Conservation (phyloP, 2,888 invertebrate genomes). For the Tenodera sinensis region DNA sequence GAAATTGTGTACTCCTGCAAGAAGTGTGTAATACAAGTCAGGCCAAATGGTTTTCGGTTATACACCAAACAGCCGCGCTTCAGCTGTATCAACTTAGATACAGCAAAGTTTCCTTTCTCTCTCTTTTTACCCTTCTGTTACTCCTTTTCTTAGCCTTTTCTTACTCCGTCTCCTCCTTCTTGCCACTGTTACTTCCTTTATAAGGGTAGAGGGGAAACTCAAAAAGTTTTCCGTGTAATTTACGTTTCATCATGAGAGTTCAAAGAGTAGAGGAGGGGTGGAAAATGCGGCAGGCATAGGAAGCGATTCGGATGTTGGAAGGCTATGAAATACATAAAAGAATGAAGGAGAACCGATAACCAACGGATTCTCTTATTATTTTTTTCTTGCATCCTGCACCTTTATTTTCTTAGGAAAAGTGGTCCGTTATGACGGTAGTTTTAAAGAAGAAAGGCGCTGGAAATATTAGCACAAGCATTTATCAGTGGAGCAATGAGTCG, state of each 20-base stretch:
- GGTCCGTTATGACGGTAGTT: background rate
- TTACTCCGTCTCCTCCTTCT: background rate
- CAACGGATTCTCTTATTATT: background rate
- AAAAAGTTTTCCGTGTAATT: conserved; percentile 18
- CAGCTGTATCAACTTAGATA: background rate
- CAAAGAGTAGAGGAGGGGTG: background rate
- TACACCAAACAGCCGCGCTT: background rate
- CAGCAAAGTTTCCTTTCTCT: background rate
- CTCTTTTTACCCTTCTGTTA: background rate
- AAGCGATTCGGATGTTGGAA: background rate
- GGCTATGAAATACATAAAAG: background rate
- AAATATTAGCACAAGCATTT: background rate
- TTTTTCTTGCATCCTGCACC: background rate
- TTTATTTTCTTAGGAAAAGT: background rate
- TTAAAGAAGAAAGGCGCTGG: background rate
- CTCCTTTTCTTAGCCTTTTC: background rate
- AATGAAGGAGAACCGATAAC: conserved; percentile 1
- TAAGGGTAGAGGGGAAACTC: conserved; percentile 3
- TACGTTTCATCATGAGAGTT: conserved; percentile 20
- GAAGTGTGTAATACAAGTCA: background rate
- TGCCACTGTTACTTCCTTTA: background rate
- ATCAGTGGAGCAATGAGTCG: background rate
- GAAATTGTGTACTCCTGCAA: background rate
- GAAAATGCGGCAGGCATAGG: background rate
- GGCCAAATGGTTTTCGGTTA: conserved; percentile 1